These are phyloP conservation scores for Pandion haliaetus DNA, from an alignment of 2,113 vertebrate species.

Conservation along the genomic window DNA sequence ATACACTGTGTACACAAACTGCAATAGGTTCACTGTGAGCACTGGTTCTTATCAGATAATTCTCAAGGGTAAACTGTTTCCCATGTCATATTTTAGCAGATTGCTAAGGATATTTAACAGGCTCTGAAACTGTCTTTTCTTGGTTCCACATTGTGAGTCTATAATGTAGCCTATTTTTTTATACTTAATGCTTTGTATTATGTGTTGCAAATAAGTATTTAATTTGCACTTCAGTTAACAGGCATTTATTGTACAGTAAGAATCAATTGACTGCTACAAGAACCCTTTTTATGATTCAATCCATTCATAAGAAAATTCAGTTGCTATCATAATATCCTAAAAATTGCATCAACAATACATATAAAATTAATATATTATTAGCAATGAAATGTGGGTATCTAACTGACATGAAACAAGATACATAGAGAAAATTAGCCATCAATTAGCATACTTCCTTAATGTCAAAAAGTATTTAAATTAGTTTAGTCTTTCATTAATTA, in stretches of 20 bases:
- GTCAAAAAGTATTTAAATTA: constrained; percentile 30
- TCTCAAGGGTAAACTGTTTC: constrained; percentile 41
- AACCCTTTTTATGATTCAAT: constrained; percentile 38
- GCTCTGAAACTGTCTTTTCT: constrained; percentile 11
- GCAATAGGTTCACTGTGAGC: neutral
- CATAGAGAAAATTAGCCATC: neutral
- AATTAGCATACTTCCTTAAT: constrained; percentile 6
- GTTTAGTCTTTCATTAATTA: constrained; percentile 35
- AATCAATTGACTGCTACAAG: constrained; percentile 36
- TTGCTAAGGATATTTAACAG: constrained; percentile 41
- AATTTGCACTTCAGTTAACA: constrained; percentile 58
- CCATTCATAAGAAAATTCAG: constrained; percentile 20
- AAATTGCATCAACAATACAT: constrained; percentile 11
- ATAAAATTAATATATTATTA: constrained; percentile 24
- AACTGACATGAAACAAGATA: neutral
- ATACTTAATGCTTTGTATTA: constrained; percentile 1
- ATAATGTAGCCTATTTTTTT: neutral
- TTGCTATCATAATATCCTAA: neutral
- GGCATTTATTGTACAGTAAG: constrained; percentile 32
- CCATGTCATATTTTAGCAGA: constrained; percentile 36
- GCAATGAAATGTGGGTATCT: neutral
- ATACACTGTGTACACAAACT: neutral
- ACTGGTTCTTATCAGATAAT: constrained; percentile 59
- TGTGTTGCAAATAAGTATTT: constrained; percentile 44
- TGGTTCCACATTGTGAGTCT: neutral